A percentile compares a stretch with the other conserved stretches of the same genome.
Conservation (phyloP, 1,140 invertebrate species). For the Brachystomella parvula region DNA sequence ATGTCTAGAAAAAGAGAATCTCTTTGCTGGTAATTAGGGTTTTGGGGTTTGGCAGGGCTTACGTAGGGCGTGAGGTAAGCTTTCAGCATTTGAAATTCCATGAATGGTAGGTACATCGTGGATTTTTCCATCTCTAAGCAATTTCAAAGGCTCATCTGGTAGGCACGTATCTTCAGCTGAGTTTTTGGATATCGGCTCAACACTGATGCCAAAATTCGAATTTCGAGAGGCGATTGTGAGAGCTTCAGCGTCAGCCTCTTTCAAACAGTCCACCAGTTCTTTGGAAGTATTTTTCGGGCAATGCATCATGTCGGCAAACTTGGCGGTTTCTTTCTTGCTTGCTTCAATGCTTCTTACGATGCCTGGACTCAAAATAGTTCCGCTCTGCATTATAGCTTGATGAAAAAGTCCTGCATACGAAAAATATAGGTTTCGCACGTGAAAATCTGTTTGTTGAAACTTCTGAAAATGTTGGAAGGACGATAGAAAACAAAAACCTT, state of each 20-base stretch:
- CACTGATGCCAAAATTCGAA: neutral
- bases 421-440: neutral
- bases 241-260: neutral
- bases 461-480: no score
- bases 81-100: neutral
- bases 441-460: no score
- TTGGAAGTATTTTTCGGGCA: conserved; percentile 1
- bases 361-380: neutral
- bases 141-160: neutral
- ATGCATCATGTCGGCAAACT: neutral
- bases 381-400: conserved; percentile 42
- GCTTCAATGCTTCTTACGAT: neutral
- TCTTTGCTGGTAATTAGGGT: neutral
- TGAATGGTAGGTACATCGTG: neutral
- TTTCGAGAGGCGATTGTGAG: no score
- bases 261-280: conserved; percentile 15
- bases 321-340: neutral
- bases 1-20: neutral
- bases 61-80: neutral
- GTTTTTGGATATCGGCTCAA: neutral
- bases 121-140: neutral
- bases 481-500: conserved; percentile 16
- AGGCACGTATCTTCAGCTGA: neutral
- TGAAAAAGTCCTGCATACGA: conserved; percentile 40
- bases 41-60: neutral